Evolutionary conservation across 2,888 invertebrate genomes (phyloP).

Genomic region (Nipponacmea schrenckii): DNA sequence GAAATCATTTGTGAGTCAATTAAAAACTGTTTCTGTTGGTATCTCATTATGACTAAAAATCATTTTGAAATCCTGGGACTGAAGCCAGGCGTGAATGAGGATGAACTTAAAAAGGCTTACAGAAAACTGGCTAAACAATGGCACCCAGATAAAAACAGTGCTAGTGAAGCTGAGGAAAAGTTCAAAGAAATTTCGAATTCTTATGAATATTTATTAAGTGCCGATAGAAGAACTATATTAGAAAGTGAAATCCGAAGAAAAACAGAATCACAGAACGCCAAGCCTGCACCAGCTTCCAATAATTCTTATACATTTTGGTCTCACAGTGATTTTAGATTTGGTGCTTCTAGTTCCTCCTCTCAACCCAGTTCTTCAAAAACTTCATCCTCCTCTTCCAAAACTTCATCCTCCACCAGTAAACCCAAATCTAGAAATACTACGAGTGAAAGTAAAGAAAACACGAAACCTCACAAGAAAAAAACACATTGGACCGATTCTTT

Average conservation of each 20-base stretch:
- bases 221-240: slow-evolving; percentile 49
- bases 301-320: not conserved
- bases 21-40: no score
- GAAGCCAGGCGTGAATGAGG: slow-evolving; percentile 49
- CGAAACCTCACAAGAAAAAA: slow-evolving; percentile 16
- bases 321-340: not conserved
- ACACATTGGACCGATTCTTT: slow-evolving; percentile 24
- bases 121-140: slow-evolving; percentile 55
- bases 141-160: slow-evolving; percentile 64
- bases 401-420: not conserved
- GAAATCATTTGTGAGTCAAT: no score
- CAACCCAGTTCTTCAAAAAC: not conserved
- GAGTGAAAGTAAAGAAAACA: slow-evolving; percentile 19
- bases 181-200: slow-evolving; percentile 63
- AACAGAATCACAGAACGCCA: slow-evolving; percentile 14
- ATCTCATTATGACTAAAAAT: slow-evolving; percentile 40
- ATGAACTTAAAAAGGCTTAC: slow-evolving; percentile 63
- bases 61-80: slow-evolving; percentile 56
- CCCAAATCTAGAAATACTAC: not conserved
- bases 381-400: not conserved
- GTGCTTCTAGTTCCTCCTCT: not conserved
- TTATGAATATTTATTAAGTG: slow-evolving; percentile 56
- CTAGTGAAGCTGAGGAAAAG: slow-evolving; percentile 57
- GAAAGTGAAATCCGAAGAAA: slow-evolving; percentile 44
- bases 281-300: not conserved